Base-by-base conservation (phyloP, 2,797 vertebrate genomes). In the Brachyalestes nurse region DNA sequence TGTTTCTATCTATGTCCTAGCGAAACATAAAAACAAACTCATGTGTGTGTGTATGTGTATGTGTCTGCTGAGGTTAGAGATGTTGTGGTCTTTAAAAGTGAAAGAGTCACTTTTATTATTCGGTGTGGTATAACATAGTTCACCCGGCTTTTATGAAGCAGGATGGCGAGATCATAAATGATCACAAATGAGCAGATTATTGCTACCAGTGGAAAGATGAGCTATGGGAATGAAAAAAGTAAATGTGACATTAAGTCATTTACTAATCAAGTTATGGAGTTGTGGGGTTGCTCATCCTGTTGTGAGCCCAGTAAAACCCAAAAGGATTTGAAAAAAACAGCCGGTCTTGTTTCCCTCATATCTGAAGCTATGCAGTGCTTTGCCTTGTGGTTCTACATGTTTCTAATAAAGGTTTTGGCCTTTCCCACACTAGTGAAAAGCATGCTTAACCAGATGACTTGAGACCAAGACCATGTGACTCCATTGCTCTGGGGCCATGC, bases 401-500 rank as follows among this genome's bases (percentile, higher is more conserved):
- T 77, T 58, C 55, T 42, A 42, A 74, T 21, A 2, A 13, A 21
- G 53, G 17, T 25, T 81, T n/a, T 71, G 75, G 58, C 34, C 8
- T 12, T 53, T 78, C 49, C 42, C 40, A 60, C 75, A n/a, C 28
- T 47, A 23, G 3, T 5, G 45, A 51, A 49, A 55, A 40, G 25
- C 10, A 9, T 64, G 21, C 28, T 71, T 57, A 71, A 81, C 70
- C 66, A 76, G 73, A 62, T 65, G 60, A 72, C 49, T 58, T 58
- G 58, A 58, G 51, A 28, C 21, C 38, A 40, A 40, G 49, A 51
- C 9, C 79, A 75, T 75, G 72, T 81, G 79, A 81, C 65, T 28
- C n/a, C 53, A 34, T 38, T 60, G 61, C 62, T 75, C 55, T 75
- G 72, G 51, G 58, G n/a, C 38, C 7, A 14, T 49, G 45, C 42